A percentile compares a stretch with the other conserved stretches of the same genome.
phyloP scores from a whole-genome alignment of 2,113 vertebrate species.

The Crocuta crocuta region DNA sequence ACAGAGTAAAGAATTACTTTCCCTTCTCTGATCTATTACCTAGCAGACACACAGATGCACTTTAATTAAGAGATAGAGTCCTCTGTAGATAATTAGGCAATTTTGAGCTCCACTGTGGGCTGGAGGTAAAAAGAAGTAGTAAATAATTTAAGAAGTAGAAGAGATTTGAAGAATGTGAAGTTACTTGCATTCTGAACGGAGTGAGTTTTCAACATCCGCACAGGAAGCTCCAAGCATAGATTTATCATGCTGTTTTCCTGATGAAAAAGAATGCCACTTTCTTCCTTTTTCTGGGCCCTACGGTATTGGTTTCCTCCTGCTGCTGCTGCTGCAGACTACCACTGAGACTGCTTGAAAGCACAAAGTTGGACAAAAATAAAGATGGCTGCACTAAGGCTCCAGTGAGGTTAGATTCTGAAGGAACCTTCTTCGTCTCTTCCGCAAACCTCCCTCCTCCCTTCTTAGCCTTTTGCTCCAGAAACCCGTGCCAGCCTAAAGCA shows the following conservation, averaged over 20 bases:
- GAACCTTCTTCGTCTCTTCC: background rate
- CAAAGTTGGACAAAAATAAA: background rate
- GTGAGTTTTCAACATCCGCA: background rate
- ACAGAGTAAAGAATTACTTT: background rate
- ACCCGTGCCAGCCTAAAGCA: background rate
- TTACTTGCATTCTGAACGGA: constrained; percentile 28
- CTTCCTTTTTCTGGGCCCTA: background rate
- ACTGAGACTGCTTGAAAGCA: background rate
- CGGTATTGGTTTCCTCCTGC: background rate
- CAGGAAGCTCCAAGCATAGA: background rate
- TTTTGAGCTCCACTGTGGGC: background rate
- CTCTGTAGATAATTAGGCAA: background rate
- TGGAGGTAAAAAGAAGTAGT: background rate
- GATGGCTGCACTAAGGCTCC: background rate
- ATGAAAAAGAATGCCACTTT: background rate
- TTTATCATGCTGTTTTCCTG: background rate
- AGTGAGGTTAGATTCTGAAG: background rate
- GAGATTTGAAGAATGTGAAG: background rate
- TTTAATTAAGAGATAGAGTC: background rate
- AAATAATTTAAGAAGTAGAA: constrained; percentile 42
- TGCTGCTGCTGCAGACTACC: background rate
- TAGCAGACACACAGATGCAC: constrained; percentile 18
- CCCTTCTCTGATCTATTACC: constrained; percentile 18
- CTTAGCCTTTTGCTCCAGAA: background rate
- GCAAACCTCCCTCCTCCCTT: background rate